Evolutionary conservation across 1,140 invertebrate genomes (phyloP).

Genomic region (Penaeus chinensis): DNA sequence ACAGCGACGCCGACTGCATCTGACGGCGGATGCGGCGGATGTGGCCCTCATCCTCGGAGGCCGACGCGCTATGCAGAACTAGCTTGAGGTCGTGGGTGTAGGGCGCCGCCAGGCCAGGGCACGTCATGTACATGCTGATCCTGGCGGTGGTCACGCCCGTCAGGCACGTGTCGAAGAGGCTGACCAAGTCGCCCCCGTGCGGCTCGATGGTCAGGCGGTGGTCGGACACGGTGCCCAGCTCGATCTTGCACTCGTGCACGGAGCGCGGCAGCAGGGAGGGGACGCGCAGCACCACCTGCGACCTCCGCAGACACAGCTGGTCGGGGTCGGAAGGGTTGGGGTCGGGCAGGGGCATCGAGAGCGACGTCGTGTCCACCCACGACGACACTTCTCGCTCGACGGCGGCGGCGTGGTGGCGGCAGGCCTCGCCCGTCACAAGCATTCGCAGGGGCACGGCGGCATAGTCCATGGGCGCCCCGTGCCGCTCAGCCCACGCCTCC

Average conservation of each 20-base stretch:
- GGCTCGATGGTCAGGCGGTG: constrained; percentile 82
- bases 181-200: constrained; percentile 83
- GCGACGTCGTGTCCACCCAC: constrained; percentile 56
- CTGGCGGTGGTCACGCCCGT: constrained; percentile 83
- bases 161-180: constrained; percentile 81
- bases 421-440: constrained; percentile 80
- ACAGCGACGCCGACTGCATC: constrained; percentile 68
- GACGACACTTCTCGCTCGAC: constrained; percentile 48
- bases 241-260: constrained; percentile 79
- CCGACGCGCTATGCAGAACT: constrained; percentile 62
- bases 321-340: constrained; percentile 60
- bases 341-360: constrained; percentile 63
- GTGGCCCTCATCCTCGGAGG: constrained; percentile 63
- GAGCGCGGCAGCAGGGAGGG: constrained; percentile 81
- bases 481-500: constrained; percentile 82
- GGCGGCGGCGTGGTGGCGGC: constrained; percentile 73
- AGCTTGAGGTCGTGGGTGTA: constrained; percentile 63
- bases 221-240: constrained; percentile 82
- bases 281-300: constrained; percentile 82
- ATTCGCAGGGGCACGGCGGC: constrained; percentile 84
- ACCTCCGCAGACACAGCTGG: constrained; percentile 75
- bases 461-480: constrained; percentile 82
- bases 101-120: constrained; percentile 44
- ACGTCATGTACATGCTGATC: constrained; percentile 73
- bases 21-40: constrained; percentile 63